These are phyloP conservation scores for Steinernema feltiae DNA, from an alignment of 1,140 invertebrate genomes.

Conservation along the genomic window DNA sequence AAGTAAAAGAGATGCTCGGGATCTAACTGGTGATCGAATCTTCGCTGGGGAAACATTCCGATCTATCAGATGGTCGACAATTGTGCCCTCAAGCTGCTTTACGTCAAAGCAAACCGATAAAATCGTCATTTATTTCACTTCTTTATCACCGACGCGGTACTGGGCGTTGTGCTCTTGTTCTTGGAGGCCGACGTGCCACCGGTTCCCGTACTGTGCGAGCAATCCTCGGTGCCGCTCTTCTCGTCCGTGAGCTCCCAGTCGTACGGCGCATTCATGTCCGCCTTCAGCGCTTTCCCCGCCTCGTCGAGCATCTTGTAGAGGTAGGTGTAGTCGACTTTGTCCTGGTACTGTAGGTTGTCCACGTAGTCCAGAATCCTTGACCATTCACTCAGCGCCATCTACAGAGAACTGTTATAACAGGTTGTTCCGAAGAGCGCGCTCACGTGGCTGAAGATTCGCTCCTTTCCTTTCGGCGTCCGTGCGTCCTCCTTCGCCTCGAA, in stretches of 20 bases:
- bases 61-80: too few relatives aligned
- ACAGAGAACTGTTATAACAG: not conserved
- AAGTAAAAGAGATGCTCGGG: not conserved
- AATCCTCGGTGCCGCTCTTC: not conserved
- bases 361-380: slow-evolving; percentile 31
- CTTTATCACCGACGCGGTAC: too few relatives aligned
- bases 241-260: slow-evolving; percentile 32
- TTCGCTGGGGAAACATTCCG: too few relatives aligned
- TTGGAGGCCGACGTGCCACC: not conserved
- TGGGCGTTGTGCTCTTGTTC: too few relatives aligned
- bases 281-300: slow-evolving; percentile 18
- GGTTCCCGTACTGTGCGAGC: not conserved
- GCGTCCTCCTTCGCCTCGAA: not conserved
- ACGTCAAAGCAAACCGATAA: too few relatives aligned
- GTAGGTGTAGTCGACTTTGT: slow-evolving; percentile 29
- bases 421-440: not conserved
- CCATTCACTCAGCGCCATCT: slow-evolving; percentile 8
- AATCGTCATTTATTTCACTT: too few relatives aligned
- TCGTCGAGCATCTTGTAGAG: slow-evolving; percentile 25
- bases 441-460: slow-evolving; percentile 14
- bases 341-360: slow-evolving; percentile 23
- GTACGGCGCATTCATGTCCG: slow-evolving; percentile 34
- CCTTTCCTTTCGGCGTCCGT: not conserved
- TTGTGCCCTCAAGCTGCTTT: too few relatives aligned
- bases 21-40: not conserved